phyloP scores from a whole-genome alignment of 64 coral and sea anemone species.

The Anthopleura sola region DNA sequence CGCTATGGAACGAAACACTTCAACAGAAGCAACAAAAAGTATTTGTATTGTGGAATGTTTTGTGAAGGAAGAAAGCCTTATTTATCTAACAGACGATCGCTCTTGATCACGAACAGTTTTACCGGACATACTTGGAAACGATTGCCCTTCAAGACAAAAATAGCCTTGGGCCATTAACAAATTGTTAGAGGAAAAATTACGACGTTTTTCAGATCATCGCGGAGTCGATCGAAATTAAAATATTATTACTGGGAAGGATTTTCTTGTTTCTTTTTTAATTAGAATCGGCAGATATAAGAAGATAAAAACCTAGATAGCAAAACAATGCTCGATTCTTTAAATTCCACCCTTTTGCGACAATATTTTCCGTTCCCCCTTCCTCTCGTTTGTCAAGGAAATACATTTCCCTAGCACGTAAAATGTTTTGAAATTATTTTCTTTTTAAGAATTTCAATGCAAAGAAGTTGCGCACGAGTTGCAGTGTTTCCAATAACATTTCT shows the following conservation, averaged over 20 bases:
- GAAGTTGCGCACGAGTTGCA: too few species aligned
- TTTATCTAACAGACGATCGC: not conserved
- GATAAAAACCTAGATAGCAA: not conserved
- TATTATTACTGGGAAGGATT: not conserved
- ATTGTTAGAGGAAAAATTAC: not conserved
- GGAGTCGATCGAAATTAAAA: not conserved
- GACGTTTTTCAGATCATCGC: not conserved
- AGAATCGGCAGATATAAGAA: not conserved
- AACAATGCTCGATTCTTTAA: not conserved
- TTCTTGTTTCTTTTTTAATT: not conserved
- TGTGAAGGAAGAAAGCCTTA: not conserved
- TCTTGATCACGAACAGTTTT: not conserved
- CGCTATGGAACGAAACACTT: not conserved
- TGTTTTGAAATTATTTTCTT: not conserved
- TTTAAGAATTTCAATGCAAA: not conserved
- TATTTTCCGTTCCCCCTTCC: too few species aligned
- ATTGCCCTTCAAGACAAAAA: not conserved
- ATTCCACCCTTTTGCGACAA: not conserved
- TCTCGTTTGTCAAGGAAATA: not conserved
- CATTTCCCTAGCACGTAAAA: not conserved
- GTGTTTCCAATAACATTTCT: not conserved
- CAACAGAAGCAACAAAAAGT: not conserved
- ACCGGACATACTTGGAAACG: not conserved
- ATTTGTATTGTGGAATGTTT: not conserved
- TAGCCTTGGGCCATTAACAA: not conserved